These are phyloP conservation scores for Emydura subglobosa DNA, from an alignment of 2,113 vertebrate species.

Conservation along the genomic window DNA sequence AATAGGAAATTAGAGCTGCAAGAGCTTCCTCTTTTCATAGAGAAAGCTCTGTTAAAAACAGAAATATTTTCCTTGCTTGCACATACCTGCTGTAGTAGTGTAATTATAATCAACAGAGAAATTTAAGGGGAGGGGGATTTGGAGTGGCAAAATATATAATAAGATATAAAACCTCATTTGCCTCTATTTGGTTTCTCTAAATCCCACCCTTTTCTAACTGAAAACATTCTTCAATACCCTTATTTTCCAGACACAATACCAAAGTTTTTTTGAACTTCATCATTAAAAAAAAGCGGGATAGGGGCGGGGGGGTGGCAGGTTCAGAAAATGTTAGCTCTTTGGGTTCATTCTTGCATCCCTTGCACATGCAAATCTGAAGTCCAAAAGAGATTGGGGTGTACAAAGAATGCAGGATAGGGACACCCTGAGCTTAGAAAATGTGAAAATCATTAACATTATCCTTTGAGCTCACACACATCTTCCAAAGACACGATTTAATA, in stretches of 20 bases:
- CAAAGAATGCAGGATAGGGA: background rate
- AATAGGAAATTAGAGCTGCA: constrained; percentile 48
- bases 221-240: background rate
- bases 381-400: background rate
- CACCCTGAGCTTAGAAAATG: background rate
- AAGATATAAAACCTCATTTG: background rate
- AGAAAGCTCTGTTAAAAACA: constrained; percentile 26
- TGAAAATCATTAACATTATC: constrained; percentile 29
- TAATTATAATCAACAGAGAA: constrained; percentile 13
- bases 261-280: background rate
- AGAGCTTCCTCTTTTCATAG: constrained; percentile 15
- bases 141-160: background rate
- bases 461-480: constrained; percentile 54
- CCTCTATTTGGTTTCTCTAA: background rate
- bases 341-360: background rate
- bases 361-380: constrained; percentile 16
- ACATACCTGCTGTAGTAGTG: background rate
- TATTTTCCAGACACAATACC: background rate
- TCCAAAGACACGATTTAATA: constrained; percentile 57
- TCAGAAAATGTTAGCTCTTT: constrained; percentile 11
- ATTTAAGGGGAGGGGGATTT: background rate
- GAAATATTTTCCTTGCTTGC: background rate
- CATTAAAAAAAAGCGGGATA: background rate
- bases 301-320: background rate
- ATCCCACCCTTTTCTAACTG: background rate